These are phyloP conservation scores for Pionites leucogaster DNA, from an alignment of 2,113 vertebrate genomes.

Conservation along the genomic window DNA sequence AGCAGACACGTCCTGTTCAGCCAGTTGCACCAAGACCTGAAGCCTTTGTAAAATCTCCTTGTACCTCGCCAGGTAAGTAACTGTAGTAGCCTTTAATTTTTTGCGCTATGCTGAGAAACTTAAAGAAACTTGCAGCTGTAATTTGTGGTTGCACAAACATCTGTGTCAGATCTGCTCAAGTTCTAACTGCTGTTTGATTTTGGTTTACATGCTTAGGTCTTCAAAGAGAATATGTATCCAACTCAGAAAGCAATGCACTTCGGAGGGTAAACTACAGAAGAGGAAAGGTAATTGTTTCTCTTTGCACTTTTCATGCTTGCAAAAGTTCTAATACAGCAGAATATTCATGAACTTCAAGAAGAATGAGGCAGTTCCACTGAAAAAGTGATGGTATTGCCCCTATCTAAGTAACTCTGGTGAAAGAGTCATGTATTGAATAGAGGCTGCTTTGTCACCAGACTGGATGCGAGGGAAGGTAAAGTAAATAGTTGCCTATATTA, in stretches of 20 bases:
- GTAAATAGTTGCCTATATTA: constrained; percentile 28
- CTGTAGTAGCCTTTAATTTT: neutral
- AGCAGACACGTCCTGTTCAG: constrained; percentile 94
- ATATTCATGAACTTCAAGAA: neutral
- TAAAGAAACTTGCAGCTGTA: neutral
- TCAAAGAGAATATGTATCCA: constrained; percentile 72
- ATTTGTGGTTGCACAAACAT: neutral
- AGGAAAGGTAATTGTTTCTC: constrained; percentile 72
- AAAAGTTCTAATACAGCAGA: neutral
- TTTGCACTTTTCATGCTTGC: neutral
- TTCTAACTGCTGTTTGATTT: neutral
- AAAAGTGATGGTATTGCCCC: neutral
- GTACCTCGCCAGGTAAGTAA: constrained; percentile 81
- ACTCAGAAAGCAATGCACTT: constrained; percentile 60
- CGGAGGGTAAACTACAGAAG: constrained; percentile 79
- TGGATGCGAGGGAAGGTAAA: neutral
- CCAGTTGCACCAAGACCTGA: constrained; percentile 96
- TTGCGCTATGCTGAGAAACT: neutral
- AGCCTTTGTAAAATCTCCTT: constrained; percentile 87
- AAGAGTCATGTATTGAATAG: neutral
- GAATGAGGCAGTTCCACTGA: neutral
- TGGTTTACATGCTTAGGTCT: constrained; percentile 47
- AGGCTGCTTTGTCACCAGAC: neutral
- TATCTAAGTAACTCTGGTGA: neutral
- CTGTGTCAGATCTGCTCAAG: neutral